A percentile compares a stretch with the other conserved stretches of the same genome.
These are phyloP conservation scores for Acleris emargana DNA, from an alignment of 2,888 invertebrate species.

Conservation along the genomic window DNA sequence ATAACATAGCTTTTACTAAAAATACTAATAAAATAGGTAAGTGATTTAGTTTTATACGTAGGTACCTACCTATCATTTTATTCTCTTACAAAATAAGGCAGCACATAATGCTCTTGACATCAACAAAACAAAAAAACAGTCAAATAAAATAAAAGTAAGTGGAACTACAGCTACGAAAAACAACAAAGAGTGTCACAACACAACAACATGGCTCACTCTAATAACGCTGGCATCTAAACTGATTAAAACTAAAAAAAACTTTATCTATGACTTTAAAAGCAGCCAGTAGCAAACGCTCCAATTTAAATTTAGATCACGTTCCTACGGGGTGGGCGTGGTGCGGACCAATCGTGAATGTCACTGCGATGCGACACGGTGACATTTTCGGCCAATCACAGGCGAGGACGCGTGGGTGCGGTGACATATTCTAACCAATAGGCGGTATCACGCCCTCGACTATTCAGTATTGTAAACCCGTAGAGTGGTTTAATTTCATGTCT, in stretches of 20 bases:
- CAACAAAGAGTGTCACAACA: too few species aligned
- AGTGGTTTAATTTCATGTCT: slow-evolving; percentile 29
- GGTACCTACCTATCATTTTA: too few species aligned
- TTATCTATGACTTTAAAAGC: slow-evolving; percentile 24
- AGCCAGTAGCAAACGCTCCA: slow-evolving; percentile 37
- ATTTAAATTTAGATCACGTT: slow-evolving; percentile 49
- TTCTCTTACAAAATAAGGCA: too few species aligned
- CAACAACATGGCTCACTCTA: neutral
- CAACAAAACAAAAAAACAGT: too few species aligned
- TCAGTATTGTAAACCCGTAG: slow-evolving; percentile 20
- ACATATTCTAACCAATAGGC: slow-evolving; percentile 70
- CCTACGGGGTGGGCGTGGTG: slow-evolving; percentile 61
- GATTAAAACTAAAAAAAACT: slow-evolving; percentile 22
- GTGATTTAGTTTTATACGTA: too few species aligned
- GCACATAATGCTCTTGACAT: too few species aligned
- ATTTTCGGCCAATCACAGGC: slow-evolving; percentile 69
- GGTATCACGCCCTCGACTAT: slow-evolving; percentile 59
- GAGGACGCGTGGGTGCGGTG: slow-evolving; percentile 60
- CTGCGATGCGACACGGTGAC: slow-evolving; percentile 76
- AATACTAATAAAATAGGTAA: too few species aligned
- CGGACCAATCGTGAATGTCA: slow-evolving; percentile 71
- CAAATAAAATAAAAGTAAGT: too few species aligned
- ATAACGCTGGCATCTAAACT: slow-evolving; percentile 5
- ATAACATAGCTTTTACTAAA: too few species aligned
- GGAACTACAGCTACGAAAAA: too few species aligned